Evolutionary conservation across 2,888 invertebrate genomes (phyloP), one percentile per base, ranked within the genome.

Genomic region (Tricholauxania praeusta): DNA sequence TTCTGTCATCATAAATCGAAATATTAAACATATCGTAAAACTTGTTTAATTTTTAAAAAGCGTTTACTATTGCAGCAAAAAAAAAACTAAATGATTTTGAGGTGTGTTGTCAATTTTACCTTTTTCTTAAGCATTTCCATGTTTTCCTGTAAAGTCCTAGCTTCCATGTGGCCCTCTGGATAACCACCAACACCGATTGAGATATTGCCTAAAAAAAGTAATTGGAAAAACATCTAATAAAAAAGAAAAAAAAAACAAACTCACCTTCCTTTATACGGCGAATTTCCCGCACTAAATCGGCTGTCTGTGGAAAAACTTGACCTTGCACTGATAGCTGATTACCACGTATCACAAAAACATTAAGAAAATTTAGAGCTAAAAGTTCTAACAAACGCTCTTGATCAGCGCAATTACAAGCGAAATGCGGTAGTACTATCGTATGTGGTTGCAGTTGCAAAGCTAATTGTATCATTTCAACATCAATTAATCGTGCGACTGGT

Each of bases 181-280:
- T 94, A 95, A 12, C 94, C 96, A 52, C 93, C 94, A 3, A 96
- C 93, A 75, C 92, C 94, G 76, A 97, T 92, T 55, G 92, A 92
- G 83, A 97, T 78, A 0, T 71, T 73, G 70, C 80, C 87, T 87
- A 62, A 12, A 66, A 70, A 74, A 62, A 48, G 49, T 17, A 63
- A 39, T 47, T 1, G 12, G n/a, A 57, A 39, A 71, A 57, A 71
- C 22, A 55, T 14, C 12, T 64, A 1, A 10, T 39, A 10, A 39
- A 39, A 39, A 39, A 10, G 10, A 39, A 39, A 39, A 1, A 10
- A 10, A 3, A 32, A 32, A 1, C 2, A 2, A 8, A 78, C 81
- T 80, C 49, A 85, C 86, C 80, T 68, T 83, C 82, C 1, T 79
- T 77, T 4, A 71, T 69, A 6, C 72, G 72, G 1, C 82, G 77